phyloP scores from a whole-genome alignment of 2,888 invertebrate genomes.

The Beris chalybata region DNA sequence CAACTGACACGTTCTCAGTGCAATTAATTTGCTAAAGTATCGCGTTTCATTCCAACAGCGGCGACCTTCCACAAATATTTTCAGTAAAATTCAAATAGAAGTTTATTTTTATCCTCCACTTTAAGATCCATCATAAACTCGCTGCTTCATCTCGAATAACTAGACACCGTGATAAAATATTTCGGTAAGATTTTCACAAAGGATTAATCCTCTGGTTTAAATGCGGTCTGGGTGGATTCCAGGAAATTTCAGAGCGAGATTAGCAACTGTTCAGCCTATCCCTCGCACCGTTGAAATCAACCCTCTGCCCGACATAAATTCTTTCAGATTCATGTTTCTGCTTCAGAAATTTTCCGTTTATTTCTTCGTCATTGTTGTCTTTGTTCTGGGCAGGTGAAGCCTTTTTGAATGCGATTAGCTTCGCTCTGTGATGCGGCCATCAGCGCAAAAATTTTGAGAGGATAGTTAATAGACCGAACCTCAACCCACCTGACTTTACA shows the following conservation, averaged over 20 bases:
- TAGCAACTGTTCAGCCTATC: neutral
- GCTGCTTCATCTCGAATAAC: too few relatives aligned
- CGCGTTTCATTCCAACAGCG: too few relatives aligned
- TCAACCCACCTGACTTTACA: neutral
- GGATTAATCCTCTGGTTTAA: conserved; percentile 23
- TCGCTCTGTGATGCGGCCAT: neutral
- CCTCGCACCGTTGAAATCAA: neutral
- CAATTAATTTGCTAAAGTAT: too few relatives aligned
- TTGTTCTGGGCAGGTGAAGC: conserved; percentile 7
- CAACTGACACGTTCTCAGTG: too few relatives aligned
- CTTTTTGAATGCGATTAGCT: conserved; percentile 16
- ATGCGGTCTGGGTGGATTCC: conserved; percentile 12
- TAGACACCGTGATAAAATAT: conserved; percentile 7
- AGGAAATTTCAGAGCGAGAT: conserved; percentile 19
- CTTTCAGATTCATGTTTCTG: neutral
- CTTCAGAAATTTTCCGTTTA: conserved; percentile 10
- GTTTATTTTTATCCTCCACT: too few relatives aligned
- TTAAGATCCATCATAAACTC: too few relatives aligned
- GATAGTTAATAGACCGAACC: neutral
- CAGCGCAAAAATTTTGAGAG: neutral
- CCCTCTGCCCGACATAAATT: neutral
- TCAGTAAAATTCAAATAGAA: too few relatives aligned
- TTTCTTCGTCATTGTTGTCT: neutral
- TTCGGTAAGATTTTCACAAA: conserved; percentile 22
- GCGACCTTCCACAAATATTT: too few relatives aligned